Evolutionary conservation across 2,888 invertebrate species (phyloP).

Genomic region (Drosophila testacea): DNA sequence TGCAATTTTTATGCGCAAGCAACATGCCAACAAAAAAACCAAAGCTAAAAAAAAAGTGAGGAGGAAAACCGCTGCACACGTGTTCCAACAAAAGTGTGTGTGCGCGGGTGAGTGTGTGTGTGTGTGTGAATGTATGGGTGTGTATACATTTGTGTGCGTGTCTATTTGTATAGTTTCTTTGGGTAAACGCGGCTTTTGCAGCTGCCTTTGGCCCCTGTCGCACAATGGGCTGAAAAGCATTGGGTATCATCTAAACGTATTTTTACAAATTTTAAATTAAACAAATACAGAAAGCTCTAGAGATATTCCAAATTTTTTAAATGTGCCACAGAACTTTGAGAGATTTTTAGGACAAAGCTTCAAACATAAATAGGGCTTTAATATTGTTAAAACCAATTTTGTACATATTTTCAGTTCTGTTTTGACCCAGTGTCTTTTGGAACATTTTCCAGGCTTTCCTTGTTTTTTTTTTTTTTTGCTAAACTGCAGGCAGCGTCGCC

Average conservation of each 20-base stretch:
- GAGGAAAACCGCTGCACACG: conserved; percentile 54
- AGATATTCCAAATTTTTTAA: no score
- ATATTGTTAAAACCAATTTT: no score
- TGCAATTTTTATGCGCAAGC: conserved; percentile 61
- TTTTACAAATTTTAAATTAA: neutral
- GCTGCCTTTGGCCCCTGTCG: conserved; percentile 1
- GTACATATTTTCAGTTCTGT: neutral
- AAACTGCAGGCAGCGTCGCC: conserved; percentile 45
- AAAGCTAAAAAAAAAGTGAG: conserved; percentile 44
- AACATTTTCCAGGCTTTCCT: conserved; percentile 13
- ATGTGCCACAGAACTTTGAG: no score
- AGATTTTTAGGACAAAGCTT: no score
- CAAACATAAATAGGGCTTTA: no score
- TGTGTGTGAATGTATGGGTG: neutral
- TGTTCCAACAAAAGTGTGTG: conserved; percentile 39
- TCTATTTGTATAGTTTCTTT: conserved; percentile 60
- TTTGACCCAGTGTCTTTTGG: conserved; percentile 12
- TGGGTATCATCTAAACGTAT: neutral
- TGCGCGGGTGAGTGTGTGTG: conserved; percentile 17
- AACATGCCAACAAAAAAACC: conserved; percentile 28
- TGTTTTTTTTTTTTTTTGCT: conserved; percentile 24
- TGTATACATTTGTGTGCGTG: conserved; percentile 17
- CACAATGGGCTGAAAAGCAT: neutral
- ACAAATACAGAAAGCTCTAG: no score
- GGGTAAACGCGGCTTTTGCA: conserved; percentile 47